Evolutionary conservation across 2,797 vertebrate genomes (phyloP).

Genomic region (Molossus alvarezi): DNA sequence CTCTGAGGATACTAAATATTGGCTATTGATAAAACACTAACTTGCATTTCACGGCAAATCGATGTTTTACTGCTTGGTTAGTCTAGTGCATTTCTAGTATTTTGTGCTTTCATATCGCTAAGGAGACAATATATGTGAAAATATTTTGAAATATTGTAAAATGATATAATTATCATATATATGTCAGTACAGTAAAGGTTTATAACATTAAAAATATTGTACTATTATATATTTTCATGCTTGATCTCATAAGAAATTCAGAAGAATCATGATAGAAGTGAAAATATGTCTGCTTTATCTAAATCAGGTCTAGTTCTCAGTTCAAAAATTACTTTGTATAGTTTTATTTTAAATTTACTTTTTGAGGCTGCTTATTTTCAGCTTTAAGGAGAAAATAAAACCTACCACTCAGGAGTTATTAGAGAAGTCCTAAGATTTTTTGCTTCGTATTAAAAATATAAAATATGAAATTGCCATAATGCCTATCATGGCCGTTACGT

Average conservation of each 20-base stretch:
- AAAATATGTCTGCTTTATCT: constrained; percentile 79
- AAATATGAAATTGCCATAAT: constrained; percentile 41
- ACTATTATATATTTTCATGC: constrained; percentile 69
- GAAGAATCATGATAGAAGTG: constrained; percentile 69
- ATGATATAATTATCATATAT: constrained; percentile 74
- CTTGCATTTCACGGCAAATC: constrained; percentile 78
- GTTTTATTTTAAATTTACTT: constrained; percentile 78
- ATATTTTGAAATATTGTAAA: constrained; percentile 83
- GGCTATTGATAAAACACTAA: constrained; percentile 70
- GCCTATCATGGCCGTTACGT: background rate
- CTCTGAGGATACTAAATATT: constrained; percentile 71
- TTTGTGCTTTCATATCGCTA: constrained; percentile 80
- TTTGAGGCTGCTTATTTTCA: constrained; percentile 59
- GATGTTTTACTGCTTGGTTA: constrained; percentile 78
- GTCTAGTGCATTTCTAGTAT: constrained; percentile 81
- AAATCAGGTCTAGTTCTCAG: constrained; percentile 75
- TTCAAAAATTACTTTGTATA: constrained; percentile 68
- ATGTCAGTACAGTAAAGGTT: constrained; percentile 74
- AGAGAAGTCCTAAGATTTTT: constrained; percentile 61
- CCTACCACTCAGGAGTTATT: constrained; percentile 72
- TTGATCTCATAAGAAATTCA: constrained; percentile 75
- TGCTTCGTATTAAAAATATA: constrained; percentile 36
- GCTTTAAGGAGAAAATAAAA: constrained; percentile 58
- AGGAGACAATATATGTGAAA: constrained; percentile 71
- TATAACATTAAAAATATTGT: constrained; percentile 76